Evolutionary conservation across 2,113 vertebrate genomes (phyloP).

Genomic region (Oriolus oriolus): DNA sequence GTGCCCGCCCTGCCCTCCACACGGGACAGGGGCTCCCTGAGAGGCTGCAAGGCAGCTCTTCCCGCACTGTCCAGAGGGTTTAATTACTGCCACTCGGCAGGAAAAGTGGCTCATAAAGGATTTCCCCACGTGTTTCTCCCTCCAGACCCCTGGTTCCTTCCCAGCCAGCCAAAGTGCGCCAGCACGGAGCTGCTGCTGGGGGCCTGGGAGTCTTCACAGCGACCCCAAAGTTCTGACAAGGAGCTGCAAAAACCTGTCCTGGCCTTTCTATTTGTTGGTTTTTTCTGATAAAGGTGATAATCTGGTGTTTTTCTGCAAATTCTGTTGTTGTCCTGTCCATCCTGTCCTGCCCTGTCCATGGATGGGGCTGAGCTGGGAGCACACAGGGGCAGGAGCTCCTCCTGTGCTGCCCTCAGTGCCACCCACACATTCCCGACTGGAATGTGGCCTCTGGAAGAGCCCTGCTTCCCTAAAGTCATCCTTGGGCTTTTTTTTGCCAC

Average conservation of each 20-base stretch:
- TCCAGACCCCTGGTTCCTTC: neutral
- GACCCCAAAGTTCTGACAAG: neutral
- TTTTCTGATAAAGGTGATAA: neutral
- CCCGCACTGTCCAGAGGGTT: neutral
- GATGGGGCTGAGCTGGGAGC: neutral
- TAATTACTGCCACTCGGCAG: neutral
- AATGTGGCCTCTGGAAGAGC: neutral
- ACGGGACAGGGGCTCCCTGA: neutral
- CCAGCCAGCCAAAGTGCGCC: neutral
- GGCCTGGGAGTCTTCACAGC: neutral
- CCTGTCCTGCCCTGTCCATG: neutral
- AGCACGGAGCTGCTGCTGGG: neutral
- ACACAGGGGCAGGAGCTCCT: neutral
- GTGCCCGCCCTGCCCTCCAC: accelerated
- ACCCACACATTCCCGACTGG: accelerated
- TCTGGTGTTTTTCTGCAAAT: neutral
- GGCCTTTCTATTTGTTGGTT: too few relatives aligned
- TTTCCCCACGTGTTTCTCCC: neutral
- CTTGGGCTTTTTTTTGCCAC: neutral
- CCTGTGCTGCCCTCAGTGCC: neutral
- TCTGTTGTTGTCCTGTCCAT: too few relatives aligned
- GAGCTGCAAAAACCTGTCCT: neutral
- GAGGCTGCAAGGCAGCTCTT: neutral
- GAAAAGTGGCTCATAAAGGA: neutral
- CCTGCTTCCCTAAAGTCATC: accelerated